These are phyloP conservation scores for Chrysemys picta DNA, from an alignment of 2,113 vertebrate species.

Conservation along the genomic window DNA sequence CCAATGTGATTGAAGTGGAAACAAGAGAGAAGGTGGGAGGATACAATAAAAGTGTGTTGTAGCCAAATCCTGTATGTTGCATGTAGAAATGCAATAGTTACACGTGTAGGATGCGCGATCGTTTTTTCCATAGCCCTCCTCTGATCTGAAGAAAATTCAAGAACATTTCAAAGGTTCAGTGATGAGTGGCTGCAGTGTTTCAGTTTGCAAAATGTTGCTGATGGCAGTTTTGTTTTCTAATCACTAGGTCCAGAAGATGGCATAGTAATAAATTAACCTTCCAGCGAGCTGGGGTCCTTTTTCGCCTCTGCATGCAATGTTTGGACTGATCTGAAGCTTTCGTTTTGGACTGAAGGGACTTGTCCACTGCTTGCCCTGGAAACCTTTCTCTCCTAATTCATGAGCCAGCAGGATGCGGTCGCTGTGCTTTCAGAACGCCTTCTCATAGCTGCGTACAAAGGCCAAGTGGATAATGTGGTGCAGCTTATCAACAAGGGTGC, in stretches of 20 bases:
- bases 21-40: background rate
- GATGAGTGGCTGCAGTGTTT: conserved; percentile 35
- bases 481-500: conserved; percentile 99
- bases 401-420: conserved; percentile 98
- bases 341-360: conserved; percentile 70
- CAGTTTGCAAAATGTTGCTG: conserved; percentile 41
- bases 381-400: conserved; percentile 89
- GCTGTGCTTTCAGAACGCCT: conserved; percentile 97
- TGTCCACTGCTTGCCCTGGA: conserved; percentile 57
- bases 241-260: conserved; percentile 83
- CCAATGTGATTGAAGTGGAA: background rate
- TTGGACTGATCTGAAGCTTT: conserved; percentile 54
- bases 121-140: background rate
- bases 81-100: background rate
- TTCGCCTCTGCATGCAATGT: conserved; percentile 48
- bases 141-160: background rate
- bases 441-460: conserved; percentile 96
- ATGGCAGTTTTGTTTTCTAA: conserved; percentile 72
- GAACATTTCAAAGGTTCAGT: rapidly evolving
- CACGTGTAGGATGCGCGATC: background rate
- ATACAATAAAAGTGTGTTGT: background rate
- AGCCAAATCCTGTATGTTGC: background rate
- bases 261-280: conserved; percentile 55
- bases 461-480: conserved; percentile 97
- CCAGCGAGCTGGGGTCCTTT: conserved; percentile 50